Evolutionary conservation across 1,140 invertebrate genomes (phyloP).

Genomic region (Bombus vancouverensis): DNA sequence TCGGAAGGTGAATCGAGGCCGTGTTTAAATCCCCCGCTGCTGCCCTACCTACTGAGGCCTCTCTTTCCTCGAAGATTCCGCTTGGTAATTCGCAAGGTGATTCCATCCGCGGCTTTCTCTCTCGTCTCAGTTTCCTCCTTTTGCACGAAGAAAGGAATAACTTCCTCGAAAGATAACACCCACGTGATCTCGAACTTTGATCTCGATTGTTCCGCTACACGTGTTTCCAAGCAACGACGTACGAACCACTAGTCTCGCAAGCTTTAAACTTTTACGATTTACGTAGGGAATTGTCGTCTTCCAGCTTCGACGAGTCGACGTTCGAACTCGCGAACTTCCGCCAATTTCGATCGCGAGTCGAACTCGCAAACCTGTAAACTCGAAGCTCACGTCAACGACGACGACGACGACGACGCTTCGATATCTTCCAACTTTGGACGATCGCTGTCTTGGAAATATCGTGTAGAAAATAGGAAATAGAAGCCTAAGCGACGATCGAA

Average conservation of each 20-base stretch:
- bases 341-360: too few species aligned
- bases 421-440: too few species aligned
- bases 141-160: not conserved
- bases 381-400: too few species aligned
- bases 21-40: conserved; percentile 40
- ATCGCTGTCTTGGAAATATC: too few species aligned
- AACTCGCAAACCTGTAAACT: too few species aligned
- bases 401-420: too few species aligned
- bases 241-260: not conserved
- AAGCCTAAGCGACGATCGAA: not conserved
- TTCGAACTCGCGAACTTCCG: too few species aligned
- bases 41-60: conserved; percentile 5
- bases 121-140: conserved; percentile 16
- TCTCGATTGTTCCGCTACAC: not conserved
- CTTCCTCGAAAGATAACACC: not conserved
- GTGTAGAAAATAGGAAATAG: not conserved
- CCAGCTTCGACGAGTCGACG: too few species aligned
- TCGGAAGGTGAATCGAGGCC: conserved; percentile 49
- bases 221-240: not conserved
- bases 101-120: conserved; percentile 8
- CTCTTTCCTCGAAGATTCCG: conserved; percentile 5
- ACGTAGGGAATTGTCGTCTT: accelerated
- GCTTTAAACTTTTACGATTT: not conserved
- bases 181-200: not conserved
- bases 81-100: conserved; percentile 12